Base-by-base conservation (phyloP, 2,797 vertebrate genomes). In the Loriculus beryllinus region DNA sequence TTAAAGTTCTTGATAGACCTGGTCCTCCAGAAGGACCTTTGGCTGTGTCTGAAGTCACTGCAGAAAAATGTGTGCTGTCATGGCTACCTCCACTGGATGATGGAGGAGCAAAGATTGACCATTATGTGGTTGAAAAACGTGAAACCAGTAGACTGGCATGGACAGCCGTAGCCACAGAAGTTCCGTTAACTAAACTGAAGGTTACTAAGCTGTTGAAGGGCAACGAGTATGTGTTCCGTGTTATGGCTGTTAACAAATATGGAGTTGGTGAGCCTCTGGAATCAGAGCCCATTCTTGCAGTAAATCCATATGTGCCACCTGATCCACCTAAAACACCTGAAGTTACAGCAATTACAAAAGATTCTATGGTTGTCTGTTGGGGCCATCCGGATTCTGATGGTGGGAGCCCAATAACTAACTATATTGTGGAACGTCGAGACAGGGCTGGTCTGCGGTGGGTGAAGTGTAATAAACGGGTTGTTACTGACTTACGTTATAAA, bases 191-290 rank as follows among this genome's bases (percentile, higher is more conserved):
- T 93, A 98, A 99, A 94, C 91, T 98, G 71, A 99, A 99, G 92
- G 99, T 99, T 74, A 98, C 98, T 79, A 99, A 99, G 96, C 97
- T 99, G 76, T 97, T 99, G 74, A 99, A 99, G 98, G 99, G 99
- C 98, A 99, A 99, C 96, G 99, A 99, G 97, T 99, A 99, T 8
- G 98, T 99, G 67, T 99, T 99, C 97, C 98, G 99, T 97, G 99
- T 99, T 65, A 99, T 99, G 99, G 99, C 99, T 92, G 98, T 99
- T 78, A 99, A 99, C 97, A 99, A 99, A 97, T 99, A 99, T 4
- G 99, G 99, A 88, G 91, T 99, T 94, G 99, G 99, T 49, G 99
- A 99, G 93, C 92, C 98, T 45, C 98, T 99, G 86, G 99, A 99
- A 92, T 99, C 99, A 85, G 98, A 98, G 48, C 98, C 99, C 8